Evolutionary conservation across 2,888 invertebrate genomes (phyloP).

Genomic region (Rotaria socialis): DNA sequence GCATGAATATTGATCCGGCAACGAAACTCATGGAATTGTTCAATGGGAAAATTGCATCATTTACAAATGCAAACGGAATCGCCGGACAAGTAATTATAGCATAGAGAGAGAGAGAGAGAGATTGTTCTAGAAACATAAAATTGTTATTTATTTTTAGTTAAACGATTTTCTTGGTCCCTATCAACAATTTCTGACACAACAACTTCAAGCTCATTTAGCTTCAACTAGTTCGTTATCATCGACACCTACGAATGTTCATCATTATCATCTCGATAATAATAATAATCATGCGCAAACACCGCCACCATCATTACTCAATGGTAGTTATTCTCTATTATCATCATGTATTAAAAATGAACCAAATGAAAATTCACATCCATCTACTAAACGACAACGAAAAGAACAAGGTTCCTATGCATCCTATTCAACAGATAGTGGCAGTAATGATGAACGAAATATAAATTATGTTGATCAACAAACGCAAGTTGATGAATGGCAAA

Average conservation of each 20-base stretch:
- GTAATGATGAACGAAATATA: background rate
- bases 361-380: background rate
- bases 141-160: background rate
- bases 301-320: background rate
- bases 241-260: background rate
- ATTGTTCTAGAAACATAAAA: too few relatives aligned
- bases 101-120: too few relatives aligned
- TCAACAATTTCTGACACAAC: background rate
- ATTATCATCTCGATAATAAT: conserved; percentile 7
- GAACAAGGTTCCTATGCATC: background rate
- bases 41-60: background rate
- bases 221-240: background rate
- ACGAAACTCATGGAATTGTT: conserved; percentile 26
- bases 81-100: background rate
- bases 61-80: background rate
- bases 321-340: conserved; percentile 3
- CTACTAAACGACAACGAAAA: conserved; percentile 13
- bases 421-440: background rate
- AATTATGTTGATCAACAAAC: conserved; percentile 17
- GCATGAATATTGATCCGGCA: background rate
- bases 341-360: background rate
- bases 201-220: background rate
- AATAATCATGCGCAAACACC: background rate
- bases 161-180: conserved; percentile 23
- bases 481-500: conserved; percentile 32